Evolutionary conservation across 1,140 invertebrate species (phyloP).

Genomic region (Drosophila bocki): DNA sequence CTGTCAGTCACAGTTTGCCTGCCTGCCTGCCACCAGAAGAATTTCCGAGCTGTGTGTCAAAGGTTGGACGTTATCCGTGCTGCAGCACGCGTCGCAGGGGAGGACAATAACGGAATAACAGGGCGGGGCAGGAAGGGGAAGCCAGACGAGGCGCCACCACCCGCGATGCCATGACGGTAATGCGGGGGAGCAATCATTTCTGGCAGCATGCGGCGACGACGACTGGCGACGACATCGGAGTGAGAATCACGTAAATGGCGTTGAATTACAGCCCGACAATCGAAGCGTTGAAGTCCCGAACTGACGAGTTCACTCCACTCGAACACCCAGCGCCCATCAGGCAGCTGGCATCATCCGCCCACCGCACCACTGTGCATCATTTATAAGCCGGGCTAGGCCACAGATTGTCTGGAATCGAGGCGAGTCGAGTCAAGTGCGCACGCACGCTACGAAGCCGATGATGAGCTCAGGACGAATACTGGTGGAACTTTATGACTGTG

Average conservation of each 20-base stretch:
- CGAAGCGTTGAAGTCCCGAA: slow-evolving; percentile 82
- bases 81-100: slow-evolving; percentile 54
- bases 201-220: slow-evolving; percentile 52
- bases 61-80: slow-evolving; percentile 64
- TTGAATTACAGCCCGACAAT: slow-evolving; percentile 83
- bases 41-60: slow-evolving; percentile 68
- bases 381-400: slow-evolving; percentile 80
- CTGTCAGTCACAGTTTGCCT: slow-evolving; percentile 15
- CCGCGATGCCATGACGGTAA: slow-evolving; percentile 13
- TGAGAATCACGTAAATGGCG: slow-evolving; percentile 74
- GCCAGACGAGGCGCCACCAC: slow-evolving; percentile 43
- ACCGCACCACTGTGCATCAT: slow-evolving; percentile 69
- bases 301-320: slow-evolving; percentile 71
- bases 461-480: slow-evolving; percentile 72
- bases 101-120: not conserved
- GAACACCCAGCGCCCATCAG: slow-evolving; percentile 4
- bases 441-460: slow-evolving; percentile 73
- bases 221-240: slow-evolving; percentile 44
- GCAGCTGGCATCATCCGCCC: not conserved
- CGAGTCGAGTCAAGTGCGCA: slow-evolving; percentile 46
- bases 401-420: slow-evolving; percentile 71
- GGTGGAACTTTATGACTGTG: slow-evolving; percentile 66
- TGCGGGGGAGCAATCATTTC: slow-evolving; percentile 49
- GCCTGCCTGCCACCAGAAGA: slow-evolving; percentile 20
- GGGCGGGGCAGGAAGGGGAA: not conserved